Percentiles rank a stretch among this genome's conserved stretches.
Conservation (phyloP, 2,888 invertebrate genomes). For the Eudemis profundana region DNA sequence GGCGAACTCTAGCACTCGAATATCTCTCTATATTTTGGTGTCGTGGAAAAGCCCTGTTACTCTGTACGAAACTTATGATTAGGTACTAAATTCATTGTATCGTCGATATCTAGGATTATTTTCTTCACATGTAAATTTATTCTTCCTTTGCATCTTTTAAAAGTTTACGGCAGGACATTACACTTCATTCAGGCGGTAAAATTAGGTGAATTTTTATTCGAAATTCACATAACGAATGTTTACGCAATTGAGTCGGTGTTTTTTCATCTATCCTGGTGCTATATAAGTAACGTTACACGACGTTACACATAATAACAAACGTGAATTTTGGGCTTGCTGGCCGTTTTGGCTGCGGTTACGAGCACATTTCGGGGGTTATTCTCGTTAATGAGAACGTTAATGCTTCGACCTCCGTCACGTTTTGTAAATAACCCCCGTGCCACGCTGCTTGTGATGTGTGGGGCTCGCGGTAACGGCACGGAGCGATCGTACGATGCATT, state of each 20-base stretch:
- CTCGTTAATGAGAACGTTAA: constrained; percentile 54
- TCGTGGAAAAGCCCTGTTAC: too few relatives aligned
- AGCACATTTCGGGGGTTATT: constrained; percentile 45
- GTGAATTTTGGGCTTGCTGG: constrained; percentile 34
- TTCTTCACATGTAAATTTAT: too few relatives aligned
- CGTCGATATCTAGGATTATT: too few relatives aligned
- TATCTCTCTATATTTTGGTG: too few relatives aligned
- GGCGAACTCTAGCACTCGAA: too few relatives aligned
- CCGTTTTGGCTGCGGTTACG: constrained; percentile 39
- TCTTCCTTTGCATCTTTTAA: too few relatives aligned
- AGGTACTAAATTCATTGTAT: too few relatives aligned
- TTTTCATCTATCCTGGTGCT: constrained; percentile 14
- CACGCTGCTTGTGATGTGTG: constrained; percentile 33
- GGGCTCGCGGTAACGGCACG: constrained; percentile 25
- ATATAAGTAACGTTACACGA: constrained; percentile 33
- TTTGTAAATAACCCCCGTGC: constrained; percentile 43
- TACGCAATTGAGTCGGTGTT: neutral
- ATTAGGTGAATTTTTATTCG: too few relatives aligned
- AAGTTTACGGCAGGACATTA: too few relatives aligned
- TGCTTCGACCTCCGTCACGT: constrained; percentile 52
- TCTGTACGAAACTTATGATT: too few relatives aligned
- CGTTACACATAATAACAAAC: constrained; percentile 42
- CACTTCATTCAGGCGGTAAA: too few relatives aligned
- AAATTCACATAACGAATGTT: neutral
- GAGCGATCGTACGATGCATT: constrained; percentile 35